Conservation (phyloP, 2,888 invertebrate genomes). For the Thereva unica region DNA sequence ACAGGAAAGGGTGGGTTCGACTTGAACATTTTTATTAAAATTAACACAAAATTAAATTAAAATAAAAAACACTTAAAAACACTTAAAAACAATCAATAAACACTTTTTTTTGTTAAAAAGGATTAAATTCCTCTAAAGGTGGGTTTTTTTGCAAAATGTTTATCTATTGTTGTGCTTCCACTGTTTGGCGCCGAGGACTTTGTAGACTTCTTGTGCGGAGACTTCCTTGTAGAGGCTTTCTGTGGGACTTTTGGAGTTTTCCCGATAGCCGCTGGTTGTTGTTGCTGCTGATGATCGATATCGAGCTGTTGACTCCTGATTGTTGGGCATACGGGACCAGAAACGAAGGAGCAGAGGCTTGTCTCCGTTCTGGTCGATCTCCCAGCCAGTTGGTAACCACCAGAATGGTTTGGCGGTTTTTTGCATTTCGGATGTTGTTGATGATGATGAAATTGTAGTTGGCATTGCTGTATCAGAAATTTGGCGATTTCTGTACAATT, state of each 20-base stretch:
- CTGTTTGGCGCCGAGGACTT: conserved; percentile 25
- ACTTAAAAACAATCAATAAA: conserved; percentile 5
- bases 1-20: conserved; percentile 1
- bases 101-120: neutral
- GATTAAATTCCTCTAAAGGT: conserved; percentile 16
- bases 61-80: conserved; percentile 2
- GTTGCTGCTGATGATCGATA: conserved; percentile 13
- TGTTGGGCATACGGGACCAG: conserved; percentile 48
- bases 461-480: conserved; percentile 3
- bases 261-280: conserved; percentile 38
- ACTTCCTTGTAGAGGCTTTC: conserved; percentile 42
- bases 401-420: conserved; percentile 49
- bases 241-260: conserved; percentile 42
- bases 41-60: conserved; percentile 4
- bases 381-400: conserved; percentile 56
- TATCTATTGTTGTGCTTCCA: conserved; percentile 35
- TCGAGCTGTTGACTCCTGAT: conserved; percentile 3
- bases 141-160: neutral
- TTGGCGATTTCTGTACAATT: conserved; percentile 7
- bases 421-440: conserved; percentile 28
- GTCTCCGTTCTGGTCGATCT: conserved; percentile 49
- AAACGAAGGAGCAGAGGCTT: conserved; percentile 53
- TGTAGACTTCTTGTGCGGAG: conserved; percentile 39
- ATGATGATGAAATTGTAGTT: conserved; percentile 30
- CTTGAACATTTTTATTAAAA: neutral